These are phyloP conservation scores for Xenopus petersii DNA, from an alignment of 2,797 vertebrate genomes.

Conservation along the genomic window DNA sequence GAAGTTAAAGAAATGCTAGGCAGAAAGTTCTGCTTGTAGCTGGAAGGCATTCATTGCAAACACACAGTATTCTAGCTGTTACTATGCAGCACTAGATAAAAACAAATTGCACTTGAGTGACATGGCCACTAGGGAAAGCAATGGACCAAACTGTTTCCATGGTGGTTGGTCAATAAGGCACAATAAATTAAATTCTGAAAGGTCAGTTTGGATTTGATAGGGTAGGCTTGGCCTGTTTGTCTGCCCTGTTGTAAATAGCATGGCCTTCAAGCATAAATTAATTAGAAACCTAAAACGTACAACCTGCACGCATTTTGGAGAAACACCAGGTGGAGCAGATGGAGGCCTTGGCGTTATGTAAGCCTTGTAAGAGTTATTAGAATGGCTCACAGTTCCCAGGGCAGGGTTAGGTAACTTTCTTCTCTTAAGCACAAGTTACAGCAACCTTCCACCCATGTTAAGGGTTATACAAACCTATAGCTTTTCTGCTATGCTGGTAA, in stretches of 20 bases:
- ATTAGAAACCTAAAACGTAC: neutral
- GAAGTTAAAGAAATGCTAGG: too few species aligned
- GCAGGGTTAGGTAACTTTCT: too few species aligned
- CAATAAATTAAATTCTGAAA: conserved; percentile 13
- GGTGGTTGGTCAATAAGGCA: neutral
- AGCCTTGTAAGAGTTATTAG: neutral
- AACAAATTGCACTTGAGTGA: too few species aligned
- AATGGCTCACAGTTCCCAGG: neutral
- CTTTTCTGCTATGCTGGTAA: too few species aligned
- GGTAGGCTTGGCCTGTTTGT: neutral
- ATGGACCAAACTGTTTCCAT: neutral
- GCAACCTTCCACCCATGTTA: too few species aligned
- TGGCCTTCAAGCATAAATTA: conserved; percentile 13
- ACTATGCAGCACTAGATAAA: too few species aligned
- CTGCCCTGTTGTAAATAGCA: conserved; percentile 5
- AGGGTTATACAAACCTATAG: too few species aligned
- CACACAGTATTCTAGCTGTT: too few species aligned
- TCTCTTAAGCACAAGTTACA: too few species aligned
- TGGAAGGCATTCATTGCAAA: too few species aligned
- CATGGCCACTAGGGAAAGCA: conserved; percentile 13
- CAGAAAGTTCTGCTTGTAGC: too few species aligned
- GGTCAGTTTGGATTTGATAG: conserved; percentile 16
- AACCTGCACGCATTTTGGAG: neutral
- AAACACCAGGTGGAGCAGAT: neutral
- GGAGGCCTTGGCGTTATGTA: neutral